Conservation (phyloP, 2,113 vertebrate species). For the Hippopotamus amphibius region DNA sequence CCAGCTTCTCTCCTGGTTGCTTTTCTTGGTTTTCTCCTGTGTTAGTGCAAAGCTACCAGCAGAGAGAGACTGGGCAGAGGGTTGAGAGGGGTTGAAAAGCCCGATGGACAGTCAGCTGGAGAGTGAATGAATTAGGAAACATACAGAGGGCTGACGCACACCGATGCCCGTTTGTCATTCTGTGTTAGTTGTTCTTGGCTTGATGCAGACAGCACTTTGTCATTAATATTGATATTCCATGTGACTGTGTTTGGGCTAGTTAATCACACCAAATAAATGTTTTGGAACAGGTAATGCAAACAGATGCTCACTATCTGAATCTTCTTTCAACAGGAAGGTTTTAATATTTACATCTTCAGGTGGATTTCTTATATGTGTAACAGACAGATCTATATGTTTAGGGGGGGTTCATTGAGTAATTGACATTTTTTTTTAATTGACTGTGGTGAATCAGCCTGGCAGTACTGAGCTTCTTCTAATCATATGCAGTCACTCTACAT, state of each 20-base stretch:
- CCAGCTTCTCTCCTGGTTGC: neutral
- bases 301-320: neutral
- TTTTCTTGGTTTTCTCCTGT: neutral
- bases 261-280: neutral
- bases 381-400: neutral
- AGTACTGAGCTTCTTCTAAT: neutral
- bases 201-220: neutral
- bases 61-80: neutral
- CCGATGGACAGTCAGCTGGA: neutral
- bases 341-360: neutral
- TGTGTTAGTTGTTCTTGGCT: neutral
- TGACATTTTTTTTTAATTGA: neutral
- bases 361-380: neutral
- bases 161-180: neutral
- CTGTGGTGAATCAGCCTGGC: neutral
- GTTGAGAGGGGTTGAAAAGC: neutral
- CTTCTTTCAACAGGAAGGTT: neutral
- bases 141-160: neutral
- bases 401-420: neutral
- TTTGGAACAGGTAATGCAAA: neutral
- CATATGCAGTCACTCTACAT: neutral
- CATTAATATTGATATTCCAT: neutral
- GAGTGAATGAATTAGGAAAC: neutral
- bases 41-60: neutral
- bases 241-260: neutral